Percentiles rank a stretch among this genome's conserved stretches.
Evolutionary conservation across 2,797 vertebrate species (phyloP).

Genomic region (Eulemur albifrons): DNA sequence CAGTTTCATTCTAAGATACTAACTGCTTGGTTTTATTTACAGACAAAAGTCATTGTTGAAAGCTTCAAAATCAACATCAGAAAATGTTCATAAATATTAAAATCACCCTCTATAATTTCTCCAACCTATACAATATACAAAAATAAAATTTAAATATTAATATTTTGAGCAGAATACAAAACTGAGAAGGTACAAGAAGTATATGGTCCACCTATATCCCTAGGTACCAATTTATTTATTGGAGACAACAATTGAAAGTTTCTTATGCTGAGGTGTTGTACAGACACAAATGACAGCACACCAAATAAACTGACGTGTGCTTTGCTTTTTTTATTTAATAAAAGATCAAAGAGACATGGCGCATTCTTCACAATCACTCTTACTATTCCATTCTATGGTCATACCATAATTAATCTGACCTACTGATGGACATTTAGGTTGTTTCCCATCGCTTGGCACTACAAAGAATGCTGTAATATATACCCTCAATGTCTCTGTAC

Average conservation of each 20-base stretch:
- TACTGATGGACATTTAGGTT: neutral
- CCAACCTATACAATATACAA: neutral
- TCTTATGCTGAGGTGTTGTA: neutral
- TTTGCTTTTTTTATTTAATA: neutral
- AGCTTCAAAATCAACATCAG: neutral
- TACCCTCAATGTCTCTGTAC: neutral
- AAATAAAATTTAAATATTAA: constrained; percentile 18
- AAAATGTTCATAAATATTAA: neutral
- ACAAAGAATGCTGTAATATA: neutral
- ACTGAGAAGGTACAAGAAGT: neutral
- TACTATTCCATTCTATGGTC: neutral
- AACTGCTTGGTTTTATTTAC: neutral
- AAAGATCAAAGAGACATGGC: neutral
- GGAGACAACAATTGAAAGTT: neutral
- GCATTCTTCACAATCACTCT: neutral
- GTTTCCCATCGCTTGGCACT: neutral
- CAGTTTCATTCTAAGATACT: neutral
- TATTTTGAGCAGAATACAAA: neutral
- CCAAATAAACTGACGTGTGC: neutral
- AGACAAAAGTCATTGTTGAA: constrained; percentile 15
- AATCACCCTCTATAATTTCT: neutral
- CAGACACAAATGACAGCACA: neutral
- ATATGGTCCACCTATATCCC: neutral
- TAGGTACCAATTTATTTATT: neutral
- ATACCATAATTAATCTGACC: neutral